These are phyloP conservation scores for Anoplius nigerrimus DNA, from an alignment of 2,888 invertebrate species.

Conservation along the genomic window DNA sequence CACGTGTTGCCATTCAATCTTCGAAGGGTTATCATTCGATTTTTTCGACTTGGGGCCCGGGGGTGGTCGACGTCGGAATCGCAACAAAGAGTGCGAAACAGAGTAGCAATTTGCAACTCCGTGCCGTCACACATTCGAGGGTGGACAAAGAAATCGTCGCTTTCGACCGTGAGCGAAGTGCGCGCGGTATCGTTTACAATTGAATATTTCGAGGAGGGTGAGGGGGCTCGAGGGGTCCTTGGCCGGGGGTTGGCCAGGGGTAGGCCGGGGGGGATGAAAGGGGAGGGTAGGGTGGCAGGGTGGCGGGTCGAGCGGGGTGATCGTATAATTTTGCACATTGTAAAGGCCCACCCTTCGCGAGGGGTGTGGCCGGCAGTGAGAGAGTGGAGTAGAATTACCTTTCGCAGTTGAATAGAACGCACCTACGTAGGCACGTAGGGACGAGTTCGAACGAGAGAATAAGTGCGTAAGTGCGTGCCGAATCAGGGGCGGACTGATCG, in stretches of 20 bases:
- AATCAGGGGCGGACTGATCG: constrained; percentile 37
- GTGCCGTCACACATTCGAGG: neutral
- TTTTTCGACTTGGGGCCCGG: too few relatives aligned
- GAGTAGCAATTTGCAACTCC: too few relatives aligned
- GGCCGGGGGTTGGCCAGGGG: neutral
- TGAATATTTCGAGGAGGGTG: constrained; percentile 5
- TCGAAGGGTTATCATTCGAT: too few relatives aligned
- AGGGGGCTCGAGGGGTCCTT: neutral
- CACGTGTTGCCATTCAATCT: too few relatives aligned
- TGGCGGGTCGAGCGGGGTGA: constrained; percentile 38
- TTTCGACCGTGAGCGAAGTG: neutral
- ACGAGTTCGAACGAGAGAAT: constrained; percentile 33
- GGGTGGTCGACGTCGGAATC: too few relatives aligned
- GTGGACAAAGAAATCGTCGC: neutral
- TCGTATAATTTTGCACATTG: constrained; percentile 69
- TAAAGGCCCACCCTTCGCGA: constrained; percentile 45
- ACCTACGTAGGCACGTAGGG: constrained; percentile 52
- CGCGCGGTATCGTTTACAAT: constrained; percentile 18
- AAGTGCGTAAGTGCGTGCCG: constrained; percentile 35
- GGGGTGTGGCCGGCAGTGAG: constrained; percentile 24
- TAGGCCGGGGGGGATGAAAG: constrained; percentile 14
- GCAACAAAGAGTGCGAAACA: too few relatives aligned
- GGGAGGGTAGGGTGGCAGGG: constrained; percentile 28
- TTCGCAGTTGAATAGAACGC: constrained; percentile 61
- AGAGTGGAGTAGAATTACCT: constrained; percentile 64